A percentile compares a stretch with the other conserved stretches of the same genome.
phyloP scores from a whole-genome alignment of 2,113 vertebrate genomes.

The Zosterops pallidus region DNA sequence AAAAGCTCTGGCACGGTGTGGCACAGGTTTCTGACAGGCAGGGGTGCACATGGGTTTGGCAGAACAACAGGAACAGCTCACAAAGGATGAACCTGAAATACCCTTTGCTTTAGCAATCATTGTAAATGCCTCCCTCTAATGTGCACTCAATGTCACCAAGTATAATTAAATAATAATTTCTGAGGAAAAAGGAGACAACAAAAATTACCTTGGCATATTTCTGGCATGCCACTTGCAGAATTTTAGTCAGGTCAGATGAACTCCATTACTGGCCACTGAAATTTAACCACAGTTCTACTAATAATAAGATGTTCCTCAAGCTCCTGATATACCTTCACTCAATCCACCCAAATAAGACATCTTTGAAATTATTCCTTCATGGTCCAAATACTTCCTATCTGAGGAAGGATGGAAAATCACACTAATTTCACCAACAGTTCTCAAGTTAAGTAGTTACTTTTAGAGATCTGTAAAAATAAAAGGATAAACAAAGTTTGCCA shows the following conservation, averaged over 20 bases:
- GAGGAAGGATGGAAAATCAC: neutral
- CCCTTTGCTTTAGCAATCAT: neutral
- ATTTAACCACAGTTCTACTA: neutral
- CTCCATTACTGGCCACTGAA: neutral
- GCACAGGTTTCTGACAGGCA: neutral
- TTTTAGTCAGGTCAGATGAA: neutral
- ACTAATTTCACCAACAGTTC: neutral
- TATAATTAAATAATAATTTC: neutral
- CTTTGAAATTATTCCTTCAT: neutral
- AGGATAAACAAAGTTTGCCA: constrained; percentile 32
- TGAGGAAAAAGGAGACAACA: neutral
- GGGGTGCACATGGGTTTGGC: neutral
- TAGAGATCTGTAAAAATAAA: neutral
- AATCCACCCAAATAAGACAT: neutral
- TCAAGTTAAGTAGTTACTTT: neutral
- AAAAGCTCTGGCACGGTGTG: neutral
- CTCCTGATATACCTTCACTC: neutral
- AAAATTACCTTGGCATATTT: neutral
- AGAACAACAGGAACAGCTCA: neutral
- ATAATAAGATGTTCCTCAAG: neutral
- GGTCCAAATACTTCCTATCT: neutral
- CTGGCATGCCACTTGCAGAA: neutral
- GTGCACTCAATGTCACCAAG: neutral
- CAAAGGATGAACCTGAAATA: neutral
- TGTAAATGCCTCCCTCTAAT: neutral